These are phyloP conservation scores for Zapus hudsonius DNA, from an alignment of 2,113 vertebrate species.

Conservation along the genomic window DNA sequence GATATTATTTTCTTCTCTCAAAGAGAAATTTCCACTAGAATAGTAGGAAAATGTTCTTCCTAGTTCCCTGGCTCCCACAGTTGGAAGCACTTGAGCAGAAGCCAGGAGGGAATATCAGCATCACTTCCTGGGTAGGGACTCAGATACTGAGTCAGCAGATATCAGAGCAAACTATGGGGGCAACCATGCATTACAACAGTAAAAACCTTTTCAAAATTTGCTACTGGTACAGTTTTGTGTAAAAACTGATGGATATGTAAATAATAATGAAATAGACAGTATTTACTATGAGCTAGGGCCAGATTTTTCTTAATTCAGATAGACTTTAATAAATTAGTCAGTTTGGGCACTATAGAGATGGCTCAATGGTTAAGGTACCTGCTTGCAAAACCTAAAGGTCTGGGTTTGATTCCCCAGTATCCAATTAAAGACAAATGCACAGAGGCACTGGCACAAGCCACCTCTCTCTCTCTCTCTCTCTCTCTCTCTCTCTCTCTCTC, in stretches of 20 bases:
- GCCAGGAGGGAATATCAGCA: not conserved
- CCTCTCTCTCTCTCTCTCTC: too few relatives aligned
- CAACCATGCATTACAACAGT: not conserved
- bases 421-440: too few relatives aligned
- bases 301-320: not conserved
- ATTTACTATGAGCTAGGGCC: not conserved
- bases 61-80: too few relatives aligned
- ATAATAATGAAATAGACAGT: not conserved
- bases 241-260: not conserved
- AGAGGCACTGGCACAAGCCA: too few relatives aligned
- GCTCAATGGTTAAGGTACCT: too few relatives aligned
- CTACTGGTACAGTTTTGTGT: not conserved
- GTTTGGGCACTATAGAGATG: too few relatives aligned
- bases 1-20: not conserved
- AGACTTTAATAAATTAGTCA: not conserved
- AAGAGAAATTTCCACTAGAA: not conserved
- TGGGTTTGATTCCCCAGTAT: too few relatives aligned
- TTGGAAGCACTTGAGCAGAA: not conserved
- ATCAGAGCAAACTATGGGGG: not conserved
- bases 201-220: not conserved
- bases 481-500: too few relatives aligned
- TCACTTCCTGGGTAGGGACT: not conserved
- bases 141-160: not conserved
- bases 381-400: too few relatives aligned
- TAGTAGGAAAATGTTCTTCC: not conserved